Evolutionary conservation across 2,888 invertebrate genomes (phyloP).

Genomic region (Drosophila diplacantha): DNA sequence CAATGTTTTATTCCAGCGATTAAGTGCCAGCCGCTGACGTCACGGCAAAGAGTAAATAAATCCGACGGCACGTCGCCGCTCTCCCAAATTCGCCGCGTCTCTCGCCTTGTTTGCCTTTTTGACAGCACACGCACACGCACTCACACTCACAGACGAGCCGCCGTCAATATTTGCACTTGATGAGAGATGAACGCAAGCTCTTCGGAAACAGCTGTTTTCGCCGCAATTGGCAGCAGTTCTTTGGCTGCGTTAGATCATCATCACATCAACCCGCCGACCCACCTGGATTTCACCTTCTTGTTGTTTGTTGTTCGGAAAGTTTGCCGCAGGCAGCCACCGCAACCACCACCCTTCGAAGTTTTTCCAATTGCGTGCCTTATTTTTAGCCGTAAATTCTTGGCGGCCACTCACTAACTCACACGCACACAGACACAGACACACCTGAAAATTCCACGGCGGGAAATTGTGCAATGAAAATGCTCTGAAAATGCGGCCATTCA

Average conservation of each 20-base stretch:
- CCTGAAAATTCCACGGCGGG: conserved; percentile 31
- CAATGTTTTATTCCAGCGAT: conserved; percentile 23
- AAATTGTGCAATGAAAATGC: conserved; percentile 38
- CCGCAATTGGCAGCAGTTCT: conserved; percentile 16
- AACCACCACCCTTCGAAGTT: conserved; percentile 18
- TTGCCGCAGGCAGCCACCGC: conserved; percentile 3
- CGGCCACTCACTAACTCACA: conserved; percentile 21
- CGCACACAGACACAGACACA: conserved; percentile 8
- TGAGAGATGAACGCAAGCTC: conserved; percentile 36
- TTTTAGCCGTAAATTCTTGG: conserved; percentile 55
- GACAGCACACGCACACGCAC: conserved; percentile 1
- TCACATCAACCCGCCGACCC: background rate
- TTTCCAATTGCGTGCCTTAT: conserved; percentile 54
- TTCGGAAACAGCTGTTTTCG: conserved; percentile 40
- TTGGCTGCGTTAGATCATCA: conserved; percentile 14
- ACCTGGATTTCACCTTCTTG: conserved; percentile 17
- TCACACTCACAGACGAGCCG: background rate
- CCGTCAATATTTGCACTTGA: conserved; percentile 34
- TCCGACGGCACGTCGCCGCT: conserved; percentile 13
- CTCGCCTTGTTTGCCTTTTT: conserved; percentile 17
- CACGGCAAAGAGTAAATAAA: conserved; percentile 31
- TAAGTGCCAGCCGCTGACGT: conserved; percentile 26
- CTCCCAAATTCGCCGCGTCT: conserved; percentile 25
- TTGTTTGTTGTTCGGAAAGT: conserved; percentile 1
- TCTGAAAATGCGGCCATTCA: conserved; percentile 35